phyloP scores from a whole-genome alignment of 1,140 invertebrate species.

The Psix sp. region DNA sequence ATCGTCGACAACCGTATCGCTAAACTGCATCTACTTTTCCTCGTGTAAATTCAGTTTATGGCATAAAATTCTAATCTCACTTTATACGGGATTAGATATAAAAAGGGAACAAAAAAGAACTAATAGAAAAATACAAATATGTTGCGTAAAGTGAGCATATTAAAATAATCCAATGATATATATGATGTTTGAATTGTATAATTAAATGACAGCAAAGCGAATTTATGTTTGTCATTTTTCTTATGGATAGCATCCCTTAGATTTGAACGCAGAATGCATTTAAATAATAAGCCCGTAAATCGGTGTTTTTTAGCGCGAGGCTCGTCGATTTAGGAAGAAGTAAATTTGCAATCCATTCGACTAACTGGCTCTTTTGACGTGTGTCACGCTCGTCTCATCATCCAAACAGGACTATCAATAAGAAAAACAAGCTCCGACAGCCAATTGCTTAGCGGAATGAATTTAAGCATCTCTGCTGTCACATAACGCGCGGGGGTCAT shows the following conservation, averaged over 20 bases:
- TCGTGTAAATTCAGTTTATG: background rate
- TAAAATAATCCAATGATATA: too few species aligned
- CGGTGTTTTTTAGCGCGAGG: background rate
- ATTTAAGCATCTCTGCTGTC: constrained; percentile 30
- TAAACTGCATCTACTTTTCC: constrained; percentile 16
- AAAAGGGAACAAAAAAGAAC: too few species aligned
- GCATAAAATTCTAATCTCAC: background rate
- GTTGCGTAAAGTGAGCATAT: too few species aligned
- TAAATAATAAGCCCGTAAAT: background rate
- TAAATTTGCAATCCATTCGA: constrained; percentile 40
- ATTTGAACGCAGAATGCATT: too few species aligned
- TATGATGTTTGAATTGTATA: too few species aligned
- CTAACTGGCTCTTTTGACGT: constrained; percentile 34
- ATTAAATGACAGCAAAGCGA: too few species aligned
- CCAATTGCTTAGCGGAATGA: constrained; percentile 52
- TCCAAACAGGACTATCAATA: constrained; percentile 44
- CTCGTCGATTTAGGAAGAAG: background rate
- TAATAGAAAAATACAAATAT: too few species aligned
- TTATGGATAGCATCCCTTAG: too few species aligned
- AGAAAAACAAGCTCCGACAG: constrained; percentile 29
- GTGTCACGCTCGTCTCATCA: constrained; percentile 30
- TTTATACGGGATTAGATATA: too few species aligned
- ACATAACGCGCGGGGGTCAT: constrained; percentile 26
- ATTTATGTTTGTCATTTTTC: too few species aligned
- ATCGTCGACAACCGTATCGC: background rate